These are phyloP conservation scores for Platyura marginata DNA, from an alignment of 1,140 invertebrate species.

Conservation along the genomic window DNA sequence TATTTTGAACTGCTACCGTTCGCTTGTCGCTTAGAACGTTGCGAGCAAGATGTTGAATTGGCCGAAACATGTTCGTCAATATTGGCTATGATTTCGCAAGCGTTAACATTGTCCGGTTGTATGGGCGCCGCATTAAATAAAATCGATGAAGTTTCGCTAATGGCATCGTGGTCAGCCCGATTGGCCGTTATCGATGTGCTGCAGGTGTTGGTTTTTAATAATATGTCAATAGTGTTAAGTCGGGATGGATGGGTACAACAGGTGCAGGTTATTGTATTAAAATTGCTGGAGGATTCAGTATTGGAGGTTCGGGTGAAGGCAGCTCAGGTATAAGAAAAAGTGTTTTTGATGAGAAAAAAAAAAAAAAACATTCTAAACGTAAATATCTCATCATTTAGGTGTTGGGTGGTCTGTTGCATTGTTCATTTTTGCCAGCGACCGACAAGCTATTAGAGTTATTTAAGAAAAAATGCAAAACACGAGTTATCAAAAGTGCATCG, in stretches of 20 bases:
- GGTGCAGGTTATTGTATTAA: constrained; percentile 39
- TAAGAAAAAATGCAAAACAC: constrained; percentile 4
- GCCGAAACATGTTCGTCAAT: constrained; percentile 41
- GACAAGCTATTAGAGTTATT: constrained; percentile 30
- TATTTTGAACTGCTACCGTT: constrained; percentile 43
- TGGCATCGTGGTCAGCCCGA: constrained; percentile 60
- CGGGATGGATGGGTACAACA: constrained; percentile 30
- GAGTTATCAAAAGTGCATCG: constrained; percentile 1
- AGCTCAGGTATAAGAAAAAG: constrained; percentile 40
- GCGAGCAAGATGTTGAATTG: constrained; percentile 65
- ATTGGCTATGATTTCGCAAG: constrained; percentile 42
- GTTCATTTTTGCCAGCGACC: constrained; percentile 47
- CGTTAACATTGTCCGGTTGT: constrained; percentile 29
- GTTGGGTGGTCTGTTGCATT: constrained; percentile 73
- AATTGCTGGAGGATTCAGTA: constrained; percentile 44
- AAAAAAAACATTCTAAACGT: no score
- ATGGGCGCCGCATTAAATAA: constrained; percentile 30
- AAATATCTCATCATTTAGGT: constrained; percentile 17
- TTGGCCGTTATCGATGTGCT: constrained; percentile 52
- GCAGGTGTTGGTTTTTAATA: constrained; percentile 67
- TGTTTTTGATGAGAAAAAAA: no score
- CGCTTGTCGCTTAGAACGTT: constrained; percentile 54
- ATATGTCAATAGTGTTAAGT: constrained; percentile 52
- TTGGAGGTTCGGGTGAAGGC: constrained; percentile 67
- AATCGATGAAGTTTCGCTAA: constrained; percentile 26